Evolutionary conservation across 2,888 invertebrate species (phyloP).

Genomic region (Agrotis ipsilon): DNA sequence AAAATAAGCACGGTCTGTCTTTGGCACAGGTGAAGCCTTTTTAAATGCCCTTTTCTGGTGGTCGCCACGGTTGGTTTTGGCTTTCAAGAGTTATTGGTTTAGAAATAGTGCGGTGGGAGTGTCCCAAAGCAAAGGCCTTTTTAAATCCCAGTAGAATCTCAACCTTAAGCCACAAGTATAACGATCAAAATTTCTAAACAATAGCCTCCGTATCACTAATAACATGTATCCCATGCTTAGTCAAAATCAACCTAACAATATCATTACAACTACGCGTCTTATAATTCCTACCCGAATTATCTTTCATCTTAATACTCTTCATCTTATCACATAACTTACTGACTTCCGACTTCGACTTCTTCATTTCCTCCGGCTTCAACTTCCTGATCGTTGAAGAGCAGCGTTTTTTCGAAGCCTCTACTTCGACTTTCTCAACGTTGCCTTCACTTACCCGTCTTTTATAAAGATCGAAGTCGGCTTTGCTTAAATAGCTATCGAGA

Average conservation of each 20-base stretch:
- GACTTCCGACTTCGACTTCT: constrained; percentile 88
- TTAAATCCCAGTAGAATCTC: constrained; percentile 26
- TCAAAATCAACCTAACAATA: constrained; percentile 94
- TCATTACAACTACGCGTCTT: constrained; percentile 90
- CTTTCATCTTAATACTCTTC: constrained; percentile 86
- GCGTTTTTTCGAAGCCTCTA: constrained; percentile 78
- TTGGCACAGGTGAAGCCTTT: background rate
- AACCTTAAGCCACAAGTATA: background rate
- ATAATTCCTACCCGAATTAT: constrained; percentile 79
- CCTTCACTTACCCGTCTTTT: constrained; percentile 85
- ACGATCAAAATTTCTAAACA: constrained; percentile 76
- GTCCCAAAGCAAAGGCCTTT: no score
- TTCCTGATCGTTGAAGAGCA: constrained; percentile 86
- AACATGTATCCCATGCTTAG: constrained; percentile 95
- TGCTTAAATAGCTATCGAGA: constrained; percentile 91
- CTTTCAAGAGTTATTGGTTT: no score
- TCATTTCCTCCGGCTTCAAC: constrained; percentile 82
- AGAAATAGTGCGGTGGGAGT: no score
- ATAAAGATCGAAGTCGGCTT: constrained; percentile 82
- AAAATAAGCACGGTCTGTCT: background rate
- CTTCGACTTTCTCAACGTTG: constrained; percentile 74
- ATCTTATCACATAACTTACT: constrained; percentile 89
- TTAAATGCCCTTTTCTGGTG: no score
- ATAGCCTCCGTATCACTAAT: constrained; percentile 95
- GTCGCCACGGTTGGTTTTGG: no score